phyloP scores from a whole-genome alignment of 2,113 vertebrate species.

The Ranitomeya variabilis region DNA sequence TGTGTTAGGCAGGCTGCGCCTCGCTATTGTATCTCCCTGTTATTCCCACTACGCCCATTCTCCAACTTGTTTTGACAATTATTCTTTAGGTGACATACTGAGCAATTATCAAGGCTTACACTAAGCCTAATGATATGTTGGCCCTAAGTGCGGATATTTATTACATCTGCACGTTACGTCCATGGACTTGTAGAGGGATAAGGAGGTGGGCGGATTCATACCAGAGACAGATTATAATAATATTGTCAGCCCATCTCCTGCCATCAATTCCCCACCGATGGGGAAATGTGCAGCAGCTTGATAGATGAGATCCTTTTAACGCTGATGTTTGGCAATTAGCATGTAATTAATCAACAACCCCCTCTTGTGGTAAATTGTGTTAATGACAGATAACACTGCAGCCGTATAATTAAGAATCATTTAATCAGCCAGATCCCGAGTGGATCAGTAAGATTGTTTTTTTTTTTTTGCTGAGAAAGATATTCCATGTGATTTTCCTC shows the following conservation, averaged over 20 bases:
- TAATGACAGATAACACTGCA: conserved; percentile 44
- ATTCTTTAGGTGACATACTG: background rate
- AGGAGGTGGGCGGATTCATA: conserved; percentile 44
- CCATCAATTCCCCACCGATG: conserved; percentile 29
- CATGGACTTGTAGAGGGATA: background rate
- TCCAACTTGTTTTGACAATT: background rate
- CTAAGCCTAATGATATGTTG: background rate
- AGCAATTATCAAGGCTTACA: conserved; percentile 25
- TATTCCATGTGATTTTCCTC: background rate
- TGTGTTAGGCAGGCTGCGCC: rapidly evolving
- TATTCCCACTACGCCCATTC: conserved; percentile 37
- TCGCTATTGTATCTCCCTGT: rapidly evolving
- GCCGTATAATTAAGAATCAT: conserved; percentile 45
- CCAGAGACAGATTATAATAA: conserved; percentile 41
- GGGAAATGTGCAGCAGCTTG: conserved; percentile 31
- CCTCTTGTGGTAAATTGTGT: conserved; percentile 47
- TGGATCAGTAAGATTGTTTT: background rate
- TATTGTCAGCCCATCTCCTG: conserved; percentile 40
- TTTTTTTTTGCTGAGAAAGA: conserved; percentile 25
- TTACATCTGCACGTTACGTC: conserved; percentile 16
- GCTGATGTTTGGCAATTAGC: conserved; percentile 51
- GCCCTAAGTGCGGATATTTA: conserved; percentile 26
- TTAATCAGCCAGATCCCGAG: conserved; percentile 44
- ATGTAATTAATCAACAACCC: conserved; percentile 51
- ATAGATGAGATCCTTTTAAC: conserved; percentile 33